Percentiles rank a stretch among this genome's conserved stretches.
These are phyloP conservation scores for Sarcoramphus papa DNA, from an alignment of 2,797 vertebrate species.

Conservation along the genomic window DNA sequence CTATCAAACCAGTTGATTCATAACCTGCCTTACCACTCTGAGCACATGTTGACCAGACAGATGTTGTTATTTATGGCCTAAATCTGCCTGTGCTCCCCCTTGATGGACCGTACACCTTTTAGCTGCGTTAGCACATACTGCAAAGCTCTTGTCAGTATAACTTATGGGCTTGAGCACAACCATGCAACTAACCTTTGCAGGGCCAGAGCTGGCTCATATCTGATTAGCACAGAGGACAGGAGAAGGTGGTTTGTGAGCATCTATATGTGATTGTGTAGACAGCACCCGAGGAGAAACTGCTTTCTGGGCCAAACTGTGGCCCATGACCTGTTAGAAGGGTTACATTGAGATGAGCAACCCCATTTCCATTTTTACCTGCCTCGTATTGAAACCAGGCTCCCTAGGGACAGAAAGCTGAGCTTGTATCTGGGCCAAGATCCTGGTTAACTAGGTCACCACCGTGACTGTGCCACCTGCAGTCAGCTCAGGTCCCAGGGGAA, in stretches of 20 bases:
- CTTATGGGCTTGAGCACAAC: neutral
- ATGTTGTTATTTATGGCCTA: neutral
- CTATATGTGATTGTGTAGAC: accelerated
- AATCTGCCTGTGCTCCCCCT: neutral
- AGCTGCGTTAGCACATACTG: neutral
- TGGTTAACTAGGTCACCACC: neutral
- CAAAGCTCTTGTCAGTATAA: neutral
- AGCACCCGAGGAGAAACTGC: neutral
- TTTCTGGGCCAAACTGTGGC: neutral
- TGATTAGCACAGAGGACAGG: neutral
- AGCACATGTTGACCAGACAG: neutral
- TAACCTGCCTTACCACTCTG: neutral
- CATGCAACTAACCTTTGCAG: neutral
- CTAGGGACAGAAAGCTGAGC: neutral
- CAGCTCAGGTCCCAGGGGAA: neutral
- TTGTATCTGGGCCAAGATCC: neutral
- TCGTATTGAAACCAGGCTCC: neutral
- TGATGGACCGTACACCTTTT: neutral
- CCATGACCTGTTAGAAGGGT: neutral
- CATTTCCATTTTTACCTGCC: neutral
- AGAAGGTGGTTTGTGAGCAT: neutral
- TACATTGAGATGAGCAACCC: neutral
- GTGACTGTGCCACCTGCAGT: neutral
- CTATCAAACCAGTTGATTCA: conserved; percentile 5
- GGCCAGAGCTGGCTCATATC: neutral